Conservation (phyloP, 2,797 vertebrate genomes). For the Sebastes hubbsi region DNA sequence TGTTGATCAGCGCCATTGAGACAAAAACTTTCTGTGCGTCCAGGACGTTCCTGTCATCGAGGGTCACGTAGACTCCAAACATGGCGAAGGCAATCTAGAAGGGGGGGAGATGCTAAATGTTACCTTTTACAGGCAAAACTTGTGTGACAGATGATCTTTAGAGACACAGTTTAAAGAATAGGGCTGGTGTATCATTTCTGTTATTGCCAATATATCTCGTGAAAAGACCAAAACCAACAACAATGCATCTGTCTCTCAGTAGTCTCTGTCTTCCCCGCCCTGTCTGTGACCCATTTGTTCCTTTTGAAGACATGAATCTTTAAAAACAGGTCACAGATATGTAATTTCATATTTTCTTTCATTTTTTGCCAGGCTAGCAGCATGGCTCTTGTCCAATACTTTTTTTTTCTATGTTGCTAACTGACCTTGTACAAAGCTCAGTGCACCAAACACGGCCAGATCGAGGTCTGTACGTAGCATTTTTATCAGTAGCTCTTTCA, state of each 20-base stretch:
- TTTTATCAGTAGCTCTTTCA: not conserved
- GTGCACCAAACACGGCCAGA: constrained; percentile 87
- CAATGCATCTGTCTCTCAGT: constrained; percentile 13
- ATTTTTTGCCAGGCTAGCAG: not conserved
- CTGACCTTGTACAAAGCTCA: constrained; percentile 91
- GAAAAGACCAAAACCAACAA: constrained; percentile 12
- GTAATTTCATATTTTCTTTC: not conserved
- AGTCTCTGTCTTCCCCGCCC: not conserved
- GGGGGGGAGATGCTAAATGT: constrained; percentile 8
- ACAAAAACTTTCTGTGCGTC: constrained; percentile 98
- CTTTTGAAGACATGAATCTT: not conserved
- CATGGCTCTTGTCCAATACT: not conserved
- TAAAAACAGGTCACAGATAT: not conserved
- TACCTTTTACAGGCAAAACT: not conserved
- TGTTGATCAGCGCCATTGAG: constrained; percentile 92
- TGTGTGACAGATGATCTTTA: constrained; percentile 5
- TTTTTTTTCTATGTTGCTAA: not conserved
- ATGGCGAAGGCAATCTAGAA: constrained; percentile 91
- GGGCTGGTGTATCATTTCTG: constrained; percentile 5
- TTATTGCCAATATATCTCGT: constrained; percentile 20
- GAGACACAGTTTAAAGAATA: constrained; percentile 8
- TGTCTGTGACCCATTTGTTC: not conserved
- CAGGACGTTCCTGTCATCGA: constrained; percentile 86
- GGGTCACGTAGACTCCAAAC: constrained; percentile 92
- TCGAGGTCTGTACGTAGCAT: constrained; percentile 79